Base-by-base conservation (phyloP, 2,113 vertebrate species). In the Zapus hudsonius region DNA sequence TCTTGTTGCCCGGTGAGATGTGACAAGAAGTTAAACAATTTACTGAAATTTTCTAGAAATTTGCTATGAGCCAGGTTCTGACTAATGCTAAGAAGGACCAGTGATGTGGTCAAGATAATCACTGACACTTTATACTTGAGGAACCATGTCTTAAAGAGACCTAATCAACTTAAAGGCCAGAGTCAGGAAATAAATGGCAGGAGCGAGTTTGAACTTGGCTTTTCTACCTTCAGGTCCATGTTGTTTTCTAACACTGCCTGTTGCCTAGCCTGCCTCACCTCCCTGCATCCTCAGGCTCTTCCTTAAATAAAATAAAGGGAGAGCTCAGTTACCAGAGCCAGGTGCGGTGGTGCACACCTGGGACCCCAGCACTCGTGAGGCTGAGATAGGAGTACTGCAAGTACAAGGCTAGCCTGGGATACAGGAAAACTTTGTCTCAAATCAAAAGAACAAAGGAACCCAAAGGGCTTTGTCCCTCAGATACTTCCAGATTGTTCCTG, bases 71-170 rank as follows among this genome's bases (percentile, higher is more conserved):
- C 36, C 52, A 52, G 19, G 9, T 61, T 67, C 88, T 72, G 17
- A 70, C 89, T 80, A 63, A 87, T 87, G 27, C 61, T 84, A 20
- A 88, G 59, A 79, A 55, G 55, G 72, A 4, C 5, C 17, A 66
- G 5, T n/a, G 16, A 89, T 5, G 4, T 85, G 36, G 44, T 79
- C 61, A 95, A 79, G 36, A 25, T 23, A 72, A 63, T 85, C 63
- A 17, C 67, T 94, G 15, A 20, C 36, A 67, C 38, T 57, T 84
- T 73, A 84, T 4, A n/a, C 7, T 86, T 86, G 29, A 61, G 73
- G 95, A 92, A 93, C 57, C 22, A 33, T 92, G 55, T 27, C 59
- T 67, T 88, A 31, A 74, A 80, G 42, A 84, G 23, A 36, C 72
- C 31, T 59, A 66, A n/a, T 67, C 25, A 42, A 40, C 15, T 27